phyloP scores from a whole-genome alignment of 2,797 vertebrate genomes.

The Pipistrellus kuhlii region DNA sequence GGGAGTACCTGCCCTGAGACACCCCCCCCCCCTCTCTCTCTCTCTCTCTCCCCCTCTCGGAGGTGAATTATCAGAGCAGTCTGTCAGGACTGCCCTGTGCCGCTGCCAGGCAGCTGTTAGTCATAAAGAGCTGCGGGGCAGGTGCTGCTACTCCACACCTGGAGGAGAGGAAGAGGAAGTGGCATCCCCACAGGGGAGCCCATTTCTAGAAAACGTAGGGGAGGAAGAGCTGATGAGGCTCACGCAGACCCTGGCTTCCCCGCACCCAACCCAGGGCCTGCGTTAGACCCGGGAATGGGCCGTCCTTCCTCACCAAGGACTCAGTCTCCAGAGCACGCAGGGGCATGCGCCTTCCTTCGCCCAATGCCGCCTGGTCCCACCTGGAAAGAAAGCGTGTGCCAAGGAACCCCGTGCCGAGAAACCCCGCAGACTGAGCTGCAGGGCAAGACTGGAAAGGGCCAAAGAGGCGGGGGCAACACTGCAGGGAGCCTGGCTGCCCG shows the following conservation, averaged over 20 bases:
- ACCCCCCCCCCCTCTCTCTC: no score
- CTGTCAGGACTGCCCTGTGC: neutral
- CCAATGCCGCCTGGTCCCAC: fast-evolving
- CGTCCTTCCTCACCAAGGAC: neutral
- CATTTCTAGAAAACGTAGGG: neutral
- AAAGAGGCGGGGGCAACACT: fast-evolving
- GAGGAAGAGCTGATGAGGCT: neutral
- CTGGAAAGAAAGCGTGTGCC: neutral
- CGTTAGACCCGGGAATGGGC: neutral
- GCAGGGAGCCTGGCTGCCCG: neutral
- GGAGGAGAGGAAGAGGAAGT: neutral
- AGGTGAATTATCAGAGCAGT: conserved; percentile 48
- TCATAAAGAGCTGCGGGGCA: neutral
- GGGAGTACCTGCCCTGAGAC: neutral
- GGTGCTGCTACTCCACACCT: neutral
- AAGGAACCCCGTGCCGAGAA: neutral
- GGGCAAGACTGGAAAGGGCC: neutral
- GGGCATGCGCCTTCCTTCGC: fast-evolving
- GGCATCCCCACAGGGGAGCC: fast-evolving
- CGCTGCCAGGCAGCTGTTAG: neutral
- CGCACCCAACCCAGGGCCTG: neutral
- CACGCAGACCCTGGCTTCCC: fast-evolving
- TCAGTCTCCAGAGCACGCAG: neutral
- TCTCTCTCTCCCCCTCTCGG: neutral
- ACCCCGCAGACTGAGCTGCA: no score